phyloP scores from a whole-genome alignment of 2,113 vertebrate species.

The Apaloderma vittatum region DNA sequence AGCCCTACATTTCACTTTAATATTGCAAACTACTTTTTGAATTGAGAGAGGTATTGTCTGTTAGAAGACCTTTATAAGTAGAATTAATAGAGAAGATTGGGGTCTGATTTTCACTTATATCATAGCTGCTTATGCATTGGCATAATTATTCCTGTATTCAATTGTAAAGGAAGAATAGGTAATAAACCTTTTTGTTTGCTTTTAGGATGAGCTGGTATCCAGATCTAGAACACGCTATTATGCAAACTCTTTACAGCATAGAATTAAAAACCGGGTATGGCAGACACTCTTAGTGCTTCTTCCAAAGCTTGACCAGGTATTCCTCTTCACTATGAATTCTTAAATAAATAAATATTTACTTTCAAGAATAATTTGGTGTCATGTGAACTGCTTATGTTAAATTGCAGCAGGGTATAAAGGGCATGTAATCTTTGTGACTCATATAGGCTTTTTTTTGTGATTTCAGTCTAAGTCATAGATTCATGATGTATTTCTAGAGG shows the following conservation, averaged over 20 bases:
- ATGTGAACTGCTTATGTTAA: not conserved
- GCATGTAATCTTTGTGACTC: not conserved
- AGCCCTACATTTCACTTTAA: not conserved
- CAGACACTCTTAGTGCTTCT: conserved; percentile 90
- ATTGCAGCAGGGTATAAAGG: not conserved
- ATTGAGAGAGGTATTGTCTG: not conserved
- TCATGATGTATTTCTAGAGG: not conserved
- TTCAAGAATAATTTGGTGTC: not conserved
- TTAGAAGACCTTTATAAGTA: not conserved
- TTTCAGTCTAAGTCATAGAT: not conserved
- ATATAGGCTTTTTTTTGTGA: not conserved
- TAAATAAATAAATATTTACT: not conserved
- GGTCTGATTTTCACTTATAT: not conserved
- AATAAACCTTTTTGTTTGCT: not conserved
- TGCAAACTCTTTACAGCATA: conserved; percentile 93
- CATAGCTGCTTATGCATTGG: not conserved
- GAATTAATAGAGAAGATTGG: not conserved
- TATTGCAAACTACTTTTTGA: not conserved
- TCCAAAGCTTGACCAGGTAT: conserved; percentile 88
- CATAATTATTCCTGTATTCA: not conserved
- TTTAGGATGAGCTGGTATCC: conserved; percentile 86
- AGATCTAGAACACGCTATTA: conserved; percentile 88
- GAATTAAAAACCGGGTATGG: conserved; percentile 92
- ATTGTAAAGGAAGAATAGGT: not conserved
- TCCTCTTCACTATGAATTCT: not conserved